Percentiles rank a stretch among this genome's conserved stretches.
Evolutionary conservation across 2,888 invertebrate genomes (phyloP).

Genomic region (Hymenopus coronatus): DNA sequence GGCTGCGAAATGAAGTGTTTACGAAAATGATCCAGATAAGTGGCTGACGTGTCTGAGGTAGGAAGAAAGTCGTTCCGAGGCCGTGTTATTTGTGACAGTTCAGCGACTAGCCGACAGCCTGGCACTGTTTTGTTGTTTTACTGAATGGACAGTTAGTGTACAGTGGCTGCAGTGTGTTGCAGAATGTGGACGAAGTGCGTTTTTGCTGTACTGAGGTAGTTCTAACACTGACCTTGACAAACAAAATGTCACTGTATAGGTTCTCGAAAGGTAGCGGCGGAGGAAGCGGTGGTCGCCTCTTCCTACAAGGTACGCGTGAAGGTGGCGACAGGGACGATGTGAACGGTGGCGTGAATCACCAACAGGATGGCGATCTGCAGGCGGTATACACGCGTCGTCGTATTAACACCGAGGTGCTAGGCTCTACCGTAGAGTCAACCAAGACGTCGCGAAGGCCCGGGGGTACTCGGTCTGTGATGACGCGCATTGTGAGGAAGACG

Average conservation of each 20-base stretch:
- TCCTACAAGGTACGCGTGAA: constrained; percentile 71
- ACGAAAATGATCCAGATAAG: background rate
- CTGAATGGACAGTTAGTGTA: background rate
- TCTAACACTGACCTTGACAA: background rate
- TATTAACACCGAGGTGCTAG: constrained; percentile 79
- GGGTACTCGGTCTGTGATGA: constrained; percentile 79
- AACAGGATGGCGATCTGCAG: constrained; percentile 58
- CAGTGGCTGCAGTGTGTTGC: background rate
- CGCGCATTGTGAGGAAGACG: constrained; percentile 82
- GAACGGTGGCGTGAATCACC: constrained; percentile 45
- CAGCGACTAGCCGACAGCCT: background rate
- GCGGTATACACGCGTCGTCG: constrained; percentile 79
- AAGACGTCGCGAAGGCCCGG: constrained; percentile 77
- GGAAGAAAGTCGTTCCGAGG: too few species aligned
- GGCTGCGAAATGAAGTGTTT: background rate
- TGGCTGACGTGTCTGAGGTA: background rate
- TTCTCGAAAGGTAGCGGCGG: constrained; percentile 65
- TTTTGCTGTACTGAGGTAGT: background rate
- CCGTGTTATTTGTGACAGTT: background rate
- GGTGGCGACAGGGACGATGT: constrained; percentile 58
- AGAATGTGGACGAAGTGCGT: background rate
- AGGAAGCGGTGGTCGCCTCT: constrained; percentile 58
- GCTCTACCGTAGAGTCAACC: constrained; percentile 79
- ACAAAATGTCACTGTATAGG: constrained; percentile 69
- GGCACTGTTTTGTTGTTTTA: background rate